Conservation (phyloP, 2,113 vertebrate genomes). For the Coryphaenoides rupestris region DNA sequence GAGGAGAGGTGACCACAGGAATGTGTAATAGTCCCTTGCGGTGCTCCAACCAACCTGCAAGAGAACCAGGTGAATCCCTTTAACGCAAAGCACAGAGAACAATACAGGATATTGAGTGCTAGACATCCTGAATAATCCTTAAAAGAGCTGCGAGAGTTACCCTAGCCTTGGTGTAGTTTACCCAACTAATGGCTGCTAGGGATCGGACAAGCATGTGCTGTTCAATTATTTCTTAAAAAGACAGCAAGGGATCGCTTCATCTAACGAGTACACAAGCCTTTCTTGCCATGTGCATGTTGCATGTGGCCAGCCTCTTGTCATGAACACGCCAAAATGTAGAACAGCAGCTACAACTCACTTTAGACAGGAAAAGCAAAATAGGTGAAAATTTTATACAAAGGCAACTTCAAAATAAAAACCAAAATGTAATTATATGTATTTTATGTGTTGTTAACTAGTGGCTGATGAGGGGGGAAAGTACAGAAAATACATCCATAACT, state of each 20-base stretch:
- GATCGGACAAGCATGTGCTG: neutral
- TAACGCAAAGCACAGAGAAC: slow-evolving; percentile 37
- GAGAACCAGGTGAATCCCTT: slow-evolving; percentile 50
- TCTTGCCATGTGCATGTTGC: slow-evolving; percentile 21
- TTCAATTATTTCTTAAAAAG: slow-evolving; percentile 1
- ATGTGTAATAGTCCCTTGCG: slow-evolving; percentile 97
- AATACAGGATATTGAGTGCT: slow-evolving; percentile 36
- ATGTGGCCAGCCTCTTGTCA: slow-evolving; percentile 24
- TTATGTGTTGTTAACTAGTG: slow-evolving; percentile 80
- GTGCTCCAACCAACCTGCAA: slow-evolving; percentile 97
- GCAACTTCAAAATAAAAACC: slow-evolving; percentile 72
- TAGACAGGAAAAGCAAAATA: slow-evolving; percentile 72
- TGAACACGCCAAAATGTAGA: slow-evolving; percentile 53
- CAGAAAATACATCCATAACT: slow-evolving; percentile 75
- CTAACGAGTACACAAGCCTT: slow-evolving; percentile 25
- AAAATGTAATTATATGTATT: slow-evolving; percentile 75
- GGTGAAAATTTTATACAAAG: slow-evolving; percentile 77
- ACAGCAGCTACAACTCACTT: slow-evolving; percentile 66
- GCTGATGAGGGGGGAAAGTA: slow-evolving; percentile 63
- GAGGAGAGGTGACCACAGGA: slow-evolving; percentile 96
- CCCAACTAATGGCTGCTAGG: neutral
- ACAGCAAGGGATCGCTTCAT: slow-evolving; percentile 13
- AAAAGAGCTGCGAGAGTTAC: neutral
- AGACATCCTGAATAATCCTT: slow-evolving; percentile 20
- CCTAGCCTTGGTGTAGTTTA: neutral